Conservation (phyloP, 2,113 vertebrate species). For the Chinchilla lanigera region DNA sequence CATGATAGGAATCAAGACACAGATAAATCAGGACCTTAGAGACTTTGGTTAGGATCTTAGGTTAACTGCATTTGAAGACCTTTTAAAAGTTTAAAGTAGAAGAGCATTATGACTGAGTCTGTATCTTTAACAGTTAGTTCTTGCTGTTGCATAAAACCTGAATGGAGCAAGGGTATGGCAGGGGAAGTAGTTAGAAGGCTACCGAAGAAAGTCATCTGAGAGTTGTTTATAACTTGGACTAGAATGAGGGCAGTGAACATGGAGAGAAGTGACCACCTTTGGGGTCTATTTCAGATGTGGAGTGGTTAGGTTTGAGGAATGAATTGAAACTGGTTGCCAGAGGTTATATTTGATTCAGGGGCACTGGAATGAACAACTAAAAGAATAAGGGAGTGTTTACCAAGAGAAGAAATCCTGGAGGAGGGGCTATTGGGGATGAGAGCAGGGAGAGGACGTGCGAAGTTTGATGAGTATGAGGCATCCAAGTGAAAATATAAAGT, state of each 20-base stretch:
- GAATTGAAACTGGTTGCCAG: not conserved
- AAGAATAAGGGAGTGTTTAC: not conserved
- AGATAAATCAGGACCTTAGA: not conserved
- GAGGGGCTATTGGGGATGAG: not conserved
- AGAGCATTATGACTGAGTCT: not conserved
- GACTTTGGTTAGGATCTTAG: not conserved
- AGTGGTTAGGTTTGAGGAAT: not conserved
- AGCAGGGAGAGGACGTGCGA: not conserved
- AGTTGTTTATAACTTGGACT: not conserved
- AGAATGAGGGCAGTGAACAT: not conserved
- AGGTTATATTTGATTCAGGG: not conserved
- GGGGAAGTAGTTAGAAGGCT: not conserved
- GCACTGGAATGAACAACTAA: not conserved
- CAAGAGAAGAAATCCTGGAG: not conserved
- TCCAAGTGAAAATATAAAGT: slow-evolving; percentile 63
- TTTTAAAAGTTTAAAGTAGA: slow-evolving; percentile 6
- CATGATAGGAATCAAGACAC: not conserved
- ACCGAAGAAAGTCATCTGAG: not conserved
- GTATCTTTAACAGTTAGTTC: not conserved
- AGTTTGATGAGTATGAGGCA: slow-evolving; percentile 57
- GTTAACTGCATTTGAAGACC: not conserved
- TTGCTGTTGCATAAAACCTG: not conserved
- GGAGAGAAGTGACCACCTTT: not conserved
- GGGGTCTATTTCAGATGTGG: not conserved
- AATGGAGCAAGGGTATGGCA: not conserved